Conservation (phyloP, 2,113 vertebrate species). For the Orycteropus afer region DNA sequence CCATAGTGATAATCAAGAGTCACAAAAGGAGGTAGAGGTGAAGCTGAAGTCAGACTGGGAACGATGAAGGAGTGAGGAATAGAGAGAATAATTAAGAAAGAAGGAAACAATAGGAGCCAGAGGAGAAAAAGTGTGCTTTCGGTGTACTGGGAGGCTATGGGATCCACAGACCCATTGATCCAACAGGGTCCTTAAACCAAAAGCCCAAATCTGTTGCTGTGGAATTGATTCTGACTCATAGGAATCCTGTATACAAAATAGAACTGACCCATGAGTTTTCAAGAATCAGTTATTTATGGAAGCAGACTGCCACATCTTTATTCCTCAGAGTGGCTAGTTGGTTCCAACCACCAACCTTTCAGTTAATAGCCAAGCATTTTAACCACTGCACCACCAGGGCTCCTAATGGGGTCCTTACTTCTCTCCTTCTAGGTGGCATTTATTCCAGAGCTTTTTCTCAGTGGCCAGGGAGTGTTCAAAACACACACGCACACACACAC, state of each 20-base stretch:
- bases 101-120: background rate
- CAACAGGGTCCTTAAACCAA: background rate
- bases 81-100: background rate
- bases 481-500: background rate
- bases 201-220: no score
- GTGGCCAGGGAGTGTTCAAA: background rate
- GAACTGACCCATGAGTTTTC: no score
- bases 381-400: background rate
- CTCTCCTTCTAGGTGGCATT: background rate
- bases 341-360: background rate
- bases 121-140: no score
- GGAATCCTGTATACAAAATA: no score
- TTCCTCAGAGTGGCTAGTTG: background rate
- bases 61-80: background rate
- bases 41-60: background rate
- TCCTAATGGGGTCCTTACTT: background rate
- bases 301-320: background rate
- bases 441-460: background rate
- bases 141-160: background rate
- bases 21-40: background rate
- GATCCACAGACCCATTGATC: background rate
- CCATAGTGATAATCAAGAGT: background rate
- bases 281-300: no score
- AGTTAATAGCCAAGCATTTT: background rate
- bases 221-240: background rate